Percentiles rank a stretch among this genome's conserved stretches.
These are phyloP conservation scores for Criorhina ranunculi DNA, from an alignment of 2,888 invertebrate genomes.

Conservation along the genomic window DNA sequence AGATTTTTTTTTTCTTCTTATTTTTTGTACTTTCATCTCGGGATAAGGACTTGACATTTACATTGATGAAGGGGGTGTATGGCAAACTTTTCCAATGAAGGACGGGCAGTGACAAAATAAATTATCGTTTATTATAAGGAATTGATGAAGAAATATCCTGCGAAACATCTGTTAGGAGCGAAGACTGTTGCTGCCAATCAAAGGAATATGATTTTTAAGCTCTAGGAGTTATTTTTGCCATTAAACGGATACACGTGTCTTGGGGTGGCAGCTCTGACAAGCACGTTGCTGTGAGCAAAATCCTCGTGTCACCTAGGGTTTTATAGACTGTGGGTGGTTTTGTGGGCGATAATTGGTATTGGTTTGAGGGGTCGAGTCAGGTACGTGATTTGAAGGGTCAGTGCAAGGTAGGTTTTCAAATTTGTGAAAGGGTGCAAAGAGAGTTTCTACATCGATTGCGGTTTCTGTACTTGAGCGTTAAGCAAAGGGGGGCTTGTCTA, in stretches of 20 bases:
- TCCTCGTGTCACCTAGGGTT: conserved; percentile 4
- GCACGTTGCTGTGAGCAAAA: background rate
- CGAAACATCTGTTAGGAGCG: background rate
- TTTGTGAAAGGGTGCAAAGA: too few species aligned
- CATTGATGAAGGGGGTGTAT: background rate
- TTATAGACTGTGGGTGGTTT: background rate
- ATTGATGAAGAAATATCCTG: background rate
- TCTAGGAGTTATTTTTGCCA: background rate
- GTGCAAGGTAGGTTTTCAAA: too few species aligned
- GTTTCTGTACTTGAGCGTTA: too few species aligned
- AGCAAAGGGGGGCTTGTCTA: too few species aligned
- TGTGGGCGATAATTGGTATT: too few species aligned
- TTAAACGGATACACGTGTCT: background rate
- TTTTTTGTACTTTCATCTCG: conserved; percentile 12
- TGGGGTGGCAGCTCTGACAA: background rate
- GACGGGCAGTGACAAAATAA: background rate
- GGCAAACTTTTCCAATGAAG: conserved; percentile 14
- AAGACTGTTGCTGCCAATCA: background rate
- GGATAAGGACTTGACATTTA: background rate
- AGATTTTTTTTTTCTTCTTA: conserved; percentile 13
- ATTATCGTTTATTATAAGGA: too few species aligned
- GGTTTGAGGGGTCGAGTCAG: background rate
- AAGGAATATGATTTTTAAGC: background rate
- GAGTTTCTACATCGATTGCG: too few species aligned
- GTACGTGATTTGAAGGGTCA: background rate